Base-by-base conservation (phyloP, 2,888 invertebrate genomes). In the Petrolisthes cinctipes region DNA sequence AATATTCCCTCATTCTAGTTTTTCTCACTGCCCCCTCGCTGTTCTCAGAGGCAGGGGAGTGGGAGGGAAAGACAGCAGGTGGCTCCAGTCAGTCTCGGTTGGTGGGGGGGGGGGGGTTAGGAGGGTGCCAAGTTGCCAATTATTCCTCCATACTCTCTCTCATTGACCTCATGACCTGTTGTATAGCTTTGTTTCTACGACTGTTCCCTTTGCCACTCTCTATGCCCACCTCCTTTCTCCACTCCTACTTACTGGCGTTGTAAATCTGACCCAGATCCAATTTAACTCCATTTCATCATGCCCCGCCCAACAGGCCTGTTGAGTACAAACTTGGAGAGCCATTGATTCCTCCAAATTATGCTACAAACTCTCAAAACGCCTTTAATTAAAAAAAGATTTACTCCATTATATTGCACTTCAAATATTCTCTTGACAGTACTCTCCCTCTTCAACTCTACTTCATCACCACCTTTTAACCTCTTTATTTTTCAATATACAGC, bases 51-150 rank as follows among this genome's bases (percentile, higher is more conserved):
- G 17, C 53, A 20, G 37, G 56, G n/a, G 7, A 54, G 54, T 56
- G 53, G 23, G 61, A 9, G 14, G 51, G 37, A 37, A 37, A 11
- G 54, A 23, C 73, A 75, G 61, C 85, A 86, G 86, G 86, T 86
- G 86, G 86, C 86, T 82, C 86, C 75, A 86, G 81, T 82, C 86
- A 82, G 73, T 66, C 86, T 86, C 5, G 23, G 79, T 23, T 80
- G 68, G 79, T 68, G 79, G n/a, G 85, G 79, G 11, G 17, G 54
- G 79, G 51, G 14, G 73, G 61, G 20, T 20, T 5, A 17, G 80
- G 20, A 20, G 54, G n/a, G 54, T n/a, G 17, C 23, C 75, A 68
- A 53, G 71, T 37, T 79, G 79, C 79, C 85, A 85, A 79, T 71
- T 76, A 75, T 61, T 75, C 82, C n/a, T 75, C 75, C 61, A 57